Conservation (phyloP, 2,797 vertebrate genomes). For the Gobionotothen gibberifrons region DNA sequence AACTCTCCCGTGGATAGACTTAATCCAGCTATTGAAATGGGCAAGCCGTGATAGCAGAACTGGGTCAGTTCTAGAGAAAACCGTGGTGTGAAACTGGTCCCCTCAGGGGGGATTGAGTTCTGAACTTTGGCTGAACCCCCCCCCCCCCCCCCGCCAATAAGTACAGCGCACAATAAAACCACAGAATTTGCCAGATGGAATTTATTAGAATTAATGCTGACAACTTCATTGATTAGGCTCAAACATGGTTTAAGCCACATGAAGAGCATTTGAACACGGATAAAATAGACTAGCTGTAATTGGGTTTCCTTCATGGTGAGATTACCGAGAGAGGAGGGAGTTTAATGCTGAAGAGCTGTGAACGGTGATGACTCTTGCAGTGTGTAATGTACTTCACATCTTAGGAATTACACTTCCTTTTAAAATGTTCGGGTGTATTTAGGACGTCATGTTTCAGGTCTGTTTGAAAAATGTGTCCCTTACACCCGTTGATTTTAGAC, state of each 20-base stretch:
- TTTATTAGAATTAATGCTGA: conserved; percentile 67
- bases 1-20: conserved; percentile 70
- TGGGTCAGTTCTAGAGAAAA: conserved; percentile 80
- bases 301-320: conserved; percentile 63
- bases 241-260: conserved; percentile 50
- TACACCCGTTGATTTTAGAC: background rate
- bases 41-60: conserved; percentile 74
- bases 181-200: conserved; percentile 50
- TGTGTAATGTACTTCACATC: conserved; percentile 10
- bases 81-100: conserved; percentile 67
- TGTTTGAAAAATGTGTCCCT: background rate
- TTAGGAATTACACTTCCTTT: conserved; percentile 5
- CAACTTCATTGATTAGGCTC: conserved; percentile 63
- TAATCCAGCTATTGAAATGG: conserved; percentile 78
- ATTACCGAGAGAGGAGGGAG: conserved; percentile 39
- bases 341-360: conserved; percentile 41
- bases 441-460: background rate
- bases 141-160: conserved; percentile 36
- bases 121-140: conserved; percentile 82
- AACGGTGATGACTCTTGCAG: conserved; percentile 8
- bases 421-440: conserved; percentile 14
- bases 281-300: conserved; percentile 59
- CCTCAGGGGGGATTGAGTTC: conserved; percentile 70
- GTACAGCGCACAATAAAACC: conserved; percentile 53
- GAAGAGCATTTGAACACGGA: conserved; percentile 53